Evolutionary conservation across 2,113 vertebrate species (phyloP).

Genomic region (Lamprologus callipterus): DNA sequence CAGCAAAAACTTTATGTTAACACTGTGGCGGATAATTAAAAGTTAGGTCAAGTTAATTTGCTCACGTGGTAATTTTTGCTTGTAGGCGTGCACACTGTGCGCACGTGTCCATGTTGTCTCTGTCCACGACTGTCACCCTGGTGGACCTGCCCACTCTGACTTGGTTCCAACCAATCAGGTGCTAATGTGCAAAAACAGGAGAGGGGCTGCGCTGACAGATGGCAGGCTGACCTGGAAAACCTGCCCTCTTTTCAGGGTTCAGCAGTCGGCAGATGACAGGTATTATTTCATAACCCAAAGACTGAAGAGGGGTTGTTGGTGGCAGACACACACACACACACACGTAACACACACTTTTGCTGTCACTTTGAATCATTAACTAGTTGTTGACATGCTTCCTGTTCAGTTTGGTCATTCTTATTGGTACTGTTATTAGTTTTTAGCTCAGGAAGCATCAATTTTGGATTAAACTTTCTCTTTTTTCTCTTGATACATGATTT

Average conservation of each 20-base stretch:
- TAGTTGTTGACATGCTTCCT: neutral
- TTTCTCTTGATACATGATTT: neutral
- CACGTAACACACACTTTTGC: neutral
- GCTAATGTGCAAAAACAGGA: constrained; percentile 86
- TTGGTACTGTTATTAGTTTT: neutral
- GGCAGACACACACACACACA: neutral
- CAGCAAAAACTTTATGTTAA: neutral
- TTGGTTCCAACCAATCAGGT: constrained; percentile 90
- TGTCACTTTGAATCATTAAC: neutral
- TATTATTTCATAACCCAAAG: constrained; percentile 94
- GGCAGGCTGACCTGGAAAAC: constrained; percentile 91
- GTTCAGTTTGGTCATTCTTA: neutral
- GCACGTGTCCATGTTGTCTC: neutral
- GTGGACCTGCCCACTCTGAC: constrained; percentile 76
- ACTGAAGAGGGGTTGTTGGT: constrained; percentile 81
- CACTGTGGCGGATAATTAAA: neutral
- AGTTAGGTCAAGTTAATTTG: neutral
- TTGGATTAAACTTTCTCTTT: neutral
- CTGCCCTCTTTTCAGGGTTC: constrained; percentile 89
- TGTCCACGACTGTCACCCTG: neutral
- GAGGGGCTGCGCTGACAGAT: constrained; percentile 85
- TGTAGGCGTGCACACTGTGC: neutral
- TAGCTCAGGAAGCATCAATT: neutral
- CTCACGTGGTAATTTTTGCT: neutral
- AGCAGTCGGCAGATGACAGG: constrained; percentile 93